Base-by-base conservation (phyloP, 2,888 invertebrate species). In the Mesorhabditis belari region DNA sequence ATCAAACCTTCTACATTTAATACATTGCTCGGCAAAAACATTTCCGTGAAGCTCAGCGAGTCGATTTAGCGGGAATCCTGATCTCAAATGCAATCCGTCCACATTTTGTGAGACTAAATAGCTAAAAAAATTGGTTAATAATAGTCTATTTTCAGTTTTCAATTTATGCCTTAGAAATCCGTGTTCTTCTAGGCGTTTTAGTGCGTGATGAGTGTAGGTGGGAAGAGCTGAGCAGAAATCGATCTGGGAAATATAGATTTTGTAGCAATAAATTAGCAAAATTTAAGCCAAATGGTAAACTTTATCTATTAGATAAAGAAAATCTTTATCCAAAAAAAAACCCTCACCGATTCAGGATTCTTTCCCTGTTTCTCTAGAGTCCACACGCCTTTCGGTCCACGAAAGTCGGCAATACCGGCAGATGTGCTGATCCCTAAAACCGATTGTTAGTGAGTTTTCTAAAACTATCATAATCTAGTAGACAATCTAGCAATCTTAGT, bases 331-430 rank as follows among this genome's bases (percentile, higher is more conserved):
- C n/a, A n/a, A n/a, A n/a, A n/a, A n/a, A n/a, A n/a, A n/a, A n/a
- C n/a, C n/a, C 44, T 9, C 12, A 35, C 81, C 64, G 63, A 87
- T 85, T 1, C 94, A 92, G 80, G 89, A 90, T 44, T 28, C 77
- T 67, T 70, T 49, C 72, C 73, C 49, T 70, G 59, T 56, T 70
- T 64, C 60, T 79, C 75, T 27, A 73, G 55, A 1, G 96, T 96
- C 96, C 96, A 96, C 63, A 96, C 92, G 49, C 96, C 96, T 83
- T 90, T 90, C 58, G 92, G 91, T 3, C 96, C 96, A 71, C 96
- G 87, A 83, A 96, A 96, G 85, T 96, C 96, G 24, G 96, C 95
- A 81, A 96, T 96, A 79, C 89, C 87, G 12, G 92, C 92, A 5
- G 92, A 58, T 49, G 73, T 75, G 51, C 59, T 57, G 17, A 65